Percentiles rank a stretch among this genome's conserved stretches.
These are phyloP conservation scores for Hyla sarda DNA, from an alignment of 2,113 vertebrate species.

Conservation along the genomic window DNA sequence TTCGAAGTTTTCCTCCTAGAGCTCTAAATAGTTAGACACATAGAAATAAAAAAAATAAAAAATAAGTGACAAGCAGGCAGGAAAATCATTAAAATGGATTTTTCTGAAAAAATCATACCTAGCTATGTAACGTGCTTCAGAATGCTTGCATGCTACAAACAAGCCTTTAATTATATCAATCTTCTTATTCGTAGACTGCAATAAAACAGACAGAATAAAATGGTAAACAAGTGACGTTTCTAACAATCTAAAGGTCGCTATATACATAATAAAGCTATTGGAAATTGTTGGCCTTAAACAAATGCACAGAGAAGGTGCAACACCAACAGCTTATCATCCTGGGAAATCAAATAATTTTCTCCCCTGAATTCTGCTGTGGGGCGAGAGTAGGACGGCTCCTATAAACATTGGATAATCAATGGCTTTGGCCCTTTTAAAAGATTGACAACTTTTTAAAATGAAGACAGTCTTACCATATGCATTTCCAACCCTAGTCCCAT, in stretches of 20 bases:
- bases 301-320: too few species aligned
- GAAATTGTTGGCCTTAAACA: too few species aligned
- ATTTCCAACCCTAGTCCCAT: too few species aligned
- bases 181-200: slow-evolving; percentile 89
- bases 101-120: slow-evolving; percentile 71
- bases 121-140: slow-evolving; percentile 88
- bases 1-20: slow-evolving; percentile 86
- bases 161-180: slow-evolving; percentile 90
- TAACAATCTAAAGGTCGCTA: not conserved
- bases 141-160: slow-evolving; percentile 89
- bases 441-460: too few species aligned
- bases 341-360: too few species aligned
- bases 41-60: not conserved
- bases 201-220: not conserved
- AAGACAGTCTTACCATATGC: too few species aligned
- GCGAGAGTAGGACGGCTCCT: too few species aligned
- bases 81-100: not conserved
- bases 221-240: not conserved
- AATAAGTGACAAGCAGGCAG: not conserved
- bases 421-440: too few species aligned
- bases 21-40: slow-evolving; percentile 72
- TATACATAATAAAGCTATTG: too few species aligned
- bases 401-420: too few species aligned
- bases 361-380: too few species aligned
- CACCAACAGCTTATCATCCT: too few species aligned